Evolutionary conservation across 1,140 invertebrate genomes (phyloP).

Genomic region (Tenebrio molitor): DNA sequence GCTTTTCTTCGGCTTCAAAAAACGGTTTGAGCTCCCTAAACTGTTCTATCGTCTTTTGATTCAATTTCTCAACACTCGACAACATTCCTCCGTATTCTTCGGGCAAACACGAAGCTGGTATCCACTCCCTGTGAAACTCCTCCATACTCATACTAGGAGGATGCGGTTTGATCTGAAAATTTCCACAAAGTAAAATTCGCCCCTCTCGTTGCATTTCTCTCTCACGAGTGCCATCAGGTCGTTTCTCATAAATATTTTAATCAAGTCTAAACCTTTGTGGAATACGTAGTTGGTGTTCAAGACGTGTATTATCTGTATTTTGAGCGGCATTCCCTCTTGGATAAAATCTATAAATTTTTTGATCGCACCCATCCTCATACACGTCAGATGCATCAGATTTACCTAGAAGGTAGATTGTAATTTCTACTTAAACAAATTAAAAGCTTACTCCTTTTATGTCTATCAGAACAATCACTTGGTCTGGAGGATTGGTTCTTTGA

Average conservation of each 20-base stretch:
- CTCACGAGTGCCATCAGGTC: slow-evolving; percentile 74
- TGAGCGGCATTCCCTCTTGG: slow-evolving; percentile 73
- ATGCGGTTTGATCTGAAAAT: slow-evolving; percentile 68
- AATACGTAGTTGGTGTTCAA: slow-evolving; percentile 75
- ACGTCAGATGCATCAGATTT: slow-evolving; percentile 71
- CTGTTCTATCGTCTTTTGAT: slow-evolving; percentile 62
- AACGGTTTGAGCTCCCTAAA: slow-evolving; percentile 62
- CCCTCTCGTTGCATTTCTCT: too few relatives aligned
- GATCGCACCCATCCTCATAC: slow-evolving; percentile 67
- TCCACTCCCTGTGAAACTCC: slow-evolving; percentile 64
- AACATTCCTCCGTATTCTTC: slow-evolving; percentile 68
- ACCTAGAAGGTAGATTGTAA: slow-evolving; percentile 44
- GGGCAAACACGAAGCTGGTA: slow-evolving; percentile 68
- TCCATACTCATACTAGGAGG: slow-evolving; percentile 63
- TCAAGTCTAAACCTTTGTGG: slow-evolving; percentile 73
- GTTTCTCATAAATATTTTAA: slow-evolving; percentile 76
- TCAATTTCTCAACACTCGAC: slow-evolving; percentile 63
- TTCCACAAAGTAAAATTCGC: too few relatives aligned
- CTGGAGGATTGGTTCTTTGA: slow-evolving; percentile 59
- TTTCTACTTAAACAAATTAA: too few relatives aligned
- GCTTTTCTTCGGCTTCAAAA: slow-evolving; percentile 52
- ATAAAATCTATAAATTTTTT: slow-evolving; percentile 68
- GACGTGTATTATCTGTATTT: slow-evolving; percentile 74
- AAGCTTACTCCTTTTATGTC: slow-evolving; percentile 73
- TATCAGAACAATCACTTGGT: slow-evolving; percentile 73